Percentiles rank a stretch among this genome's conserved stretches.
These are phyloP conservation scores for Sitodiplosis mosellana DNA, from an alignment of 1,140 invertebrate species.

Conservation along the genomic window DNA sequence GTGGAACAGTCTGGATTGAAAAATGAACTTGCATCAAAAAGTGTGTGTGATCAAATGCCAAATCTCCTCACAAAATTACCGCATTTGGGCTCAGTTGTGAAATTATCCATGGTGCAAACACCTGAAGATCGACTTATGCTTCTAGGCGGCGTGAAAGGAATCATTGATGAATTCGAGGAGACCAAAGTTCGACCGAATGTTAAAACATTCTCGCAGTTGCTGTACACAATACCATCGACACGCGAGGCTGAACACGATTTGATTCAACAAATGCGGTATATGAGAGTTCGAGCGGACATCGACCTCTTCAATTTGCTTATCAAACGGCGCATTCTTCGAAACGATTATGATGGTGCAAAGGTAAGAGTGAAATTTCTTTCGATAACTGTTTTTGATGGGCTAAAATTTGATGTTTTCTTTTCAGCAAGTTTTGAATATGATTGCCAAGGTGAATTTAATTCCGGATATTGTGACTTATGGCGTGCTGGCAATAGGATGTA, in stretches of 20 bases:
- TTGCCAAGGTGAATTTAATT: slow-evolving; percentile 36
- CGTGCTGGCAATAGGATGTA: slow-evolving; percentile 59
- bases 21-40: no score
- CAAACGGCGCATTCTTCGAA: slow-evolving; percentile 47
- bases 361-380: slow-evolving; percentile 27
- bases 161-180: slow-evolving; percentile 50
- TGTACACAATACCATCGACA: slow-evolving; percentile 49
- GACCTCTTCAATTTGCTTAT: slow-evolving; percentile 77
- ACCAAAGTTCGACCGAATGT: slow-evolving; percentile 49
- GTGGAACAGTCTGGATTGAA: no score
- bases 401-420: slow-evolving; percentile 11
- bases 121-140: slow-evolving; percentile 50
- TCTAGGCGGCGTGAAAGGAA: slow-evolving; percentile 59
- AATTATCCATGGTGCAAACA: slow-evolving; percentile 31
- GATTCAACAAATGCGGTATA: slow-evolving; percentile 34
- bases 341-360: slow-evolving; percentile 43
- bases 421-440: slow-evolving; percentile 39
- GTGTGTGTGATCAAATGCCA: slow-evolving; percentile 19
- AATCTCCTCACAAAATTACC: slow-evolving; percentile 36
- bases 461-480: slow-evolving; percentile 73
- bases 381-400: slow-evolving; percentile 7
- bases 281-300: slow-evolving; percentile 45
- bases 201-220: slow-evolving; percentile 58
- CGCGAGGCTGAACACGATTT: slow-evolving; percentile 44
- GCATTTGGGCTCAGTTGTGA: slow-evolving; percentile 34